Base-by-base conservation (phyloP, 2,113 vertebrate species). In the Hypanus sabinus region DNA sequence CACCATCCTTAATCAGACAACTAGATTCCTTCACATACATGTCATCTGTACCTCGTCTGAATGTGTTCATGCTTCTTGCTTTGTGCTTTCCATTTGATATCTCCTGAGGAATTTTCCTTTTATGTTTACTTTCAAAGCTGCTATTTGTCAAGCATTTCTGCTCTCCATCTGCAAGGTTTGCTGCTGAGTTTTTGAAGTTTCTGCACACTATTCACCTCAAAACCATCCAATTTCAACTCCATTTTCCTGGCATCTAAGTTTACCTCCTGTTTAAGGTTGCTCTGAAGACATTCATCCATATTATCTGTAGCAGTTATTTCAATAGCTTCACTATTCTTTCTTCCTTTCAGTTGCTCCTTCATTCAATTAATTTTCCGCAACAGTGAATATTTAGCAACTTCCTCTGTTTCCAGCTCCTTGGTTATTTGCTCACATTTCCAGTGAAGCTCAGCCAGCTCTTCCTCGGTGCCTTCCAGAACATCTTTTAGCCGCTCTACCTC, bases 391-490 rank as follows among this genome's bases (percentile, higher is more conserved):
- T 92, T 92, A 68, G 90, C 36, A 71, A 92, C 65, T 92, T 92
- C 71, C 68, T 92, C 68, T 11, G 20, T 46, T 68, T 92, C 68
- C 90, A 92, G 68, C 55, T 70, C 90, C 90, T 92, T 71, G 65
- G 18, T 9, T 27, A 92, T 22, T 46, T 92, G 33, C 30, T 8
- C 3, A 33, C 71, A 33, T 38, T 24, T 92, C 20, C 68, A 24
- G 7, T 92, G 90, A 18, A 71, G n/a, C 33, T 92, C 90, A 20
- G 90, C 90, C 62, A 92, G 90, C 36, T 92, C 68, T 33, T 92
- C 90, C 90, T 92, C 90, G 4, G 65, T 71, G n/a, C 90, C 68
- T 33, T 92, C 90, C 68, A 92, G 90, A 24, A 70, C 36, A n/a
- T 92, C 90, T 22, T 36, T 68, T 20, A 92, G 33, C 16, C 8